Evolutionary conservation across 2,888 invertebrate genomes (phyloP), one percentile per base, ranked within the genome.

Genomic region (Diplazon laetatorius): DNA sequence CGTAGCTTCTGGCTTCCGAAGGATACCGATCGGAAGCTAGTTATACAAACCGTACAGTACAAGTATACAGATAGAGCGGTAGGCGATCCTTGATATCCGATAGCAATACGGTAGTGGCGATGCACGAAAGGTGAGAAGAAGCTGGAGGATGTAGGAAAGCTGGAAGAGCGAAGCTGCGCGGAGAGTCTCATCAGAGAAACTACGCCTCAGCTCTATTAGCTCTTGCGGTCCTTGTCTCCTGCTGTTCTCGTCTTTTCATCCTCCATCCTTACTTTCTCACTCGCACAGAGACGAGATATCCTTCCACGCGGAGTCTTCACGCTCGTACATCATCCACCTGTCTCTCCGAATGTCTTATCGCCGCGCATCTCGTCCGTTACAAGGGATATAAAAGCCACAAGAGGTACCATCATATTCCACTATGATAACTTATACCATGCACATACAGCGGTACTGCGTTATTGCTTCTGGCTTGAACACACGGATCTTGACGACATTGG

Each of bases 241-340:
- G 25, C 52, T 48, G 39, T 62, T 50, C 6, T 6, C n/a, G 44
- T 25, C 50, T 22, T 46, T 39, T 63, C 62, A 22, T 57, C 37
- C 77, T 48, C 12, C 72, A 46, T 73, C 70, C 69, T 60, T 20
- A 22, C 57, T 20, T 70, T n/a, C 44, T 46, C 9, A 25, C 62
- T 48, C 46, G 57, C 35, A 44, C 48, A 85, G 81, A 83, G 86
- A 84, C 84, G 80, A 83, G 84, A 84, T 83, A 82, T 20, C 65
- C 74, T 52, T 52, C 52, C 74, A 48, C 66, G 50, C 30, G 55
- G 65, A 18, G 44, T 81, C 82, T 83, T 82, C 82, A 80, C 82
- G 79, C 80, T 80, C 81, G 78, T 65, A 80, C 76, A 73, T 74
- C 76, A 75, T 74, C 77, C 77, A 77, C 77, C 77, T 80, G 82